A percentile compares a stretch with the other conserved stretches of the same genome.
These are phyloP conservation scores for Macrophya annulata DNA, from an alignment of 2,888 invertebrate genomes.

Conservation along the genomic window DNA sequence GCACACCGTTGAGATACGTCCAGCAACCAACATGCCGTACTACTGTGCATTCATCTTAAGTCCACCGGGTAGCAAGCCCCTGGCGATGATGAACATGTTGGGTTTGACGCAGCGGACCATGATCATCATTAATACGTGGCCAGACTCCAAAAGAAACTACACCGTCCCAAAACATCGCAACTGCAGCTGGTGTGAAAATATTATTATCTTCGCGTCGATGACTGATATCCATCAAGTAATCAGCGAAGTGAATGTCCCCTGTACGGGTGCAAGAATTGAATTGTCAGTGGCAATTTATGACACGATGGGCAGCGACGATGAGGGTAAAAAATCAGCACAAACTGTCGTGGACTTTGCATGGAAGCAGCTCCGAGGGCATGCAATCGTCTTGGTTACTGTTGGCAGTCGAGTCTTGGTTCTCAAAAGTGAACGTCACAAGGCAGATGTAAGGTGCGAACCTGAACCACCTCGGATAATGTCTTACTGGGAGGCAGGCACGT, in stretches of 20 bases:
- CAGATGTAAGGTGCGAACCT: neutral
- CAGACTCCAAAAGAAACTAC: too few species aligned
- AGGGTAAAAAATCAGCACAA: neutral
- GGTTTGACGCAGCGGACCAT: neutral
- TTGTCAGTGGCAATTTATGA: slow-evolving; percentile 9
- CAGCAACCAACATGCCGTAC: neutral
- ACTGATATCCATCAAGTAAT: neutral
- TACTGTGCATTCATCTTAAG: neutral
- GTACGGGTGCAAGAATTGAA: neutral
- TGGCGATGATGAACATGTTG: slow-evolving; percentile 20
- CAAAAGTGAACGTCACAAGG: neutral
- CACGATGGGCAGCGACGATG: neutral
- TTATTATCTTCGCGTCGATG: neutral
- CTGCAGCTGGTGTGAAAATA: neutral
- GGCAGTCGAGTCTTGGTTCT: neutral
- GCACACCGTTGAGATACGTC: neutral
- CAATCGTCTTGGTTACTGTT: neutral
- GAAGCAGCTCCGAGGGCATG: neutral
- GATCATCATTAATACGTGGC: neutral
- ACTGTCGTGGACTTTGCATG: slow-evolving; percentile 17
- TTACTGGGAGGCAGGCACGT: neutral
- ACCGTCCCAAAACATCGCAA: neutral
- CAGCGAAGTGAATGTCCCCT: neutral
- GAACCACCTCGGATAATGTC: slow-evolving; percentile 1
- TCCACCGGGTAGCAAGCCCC: neutral